Conservation (phyloP, 2,888 invertebrate species). For the Dugesia japonica region DNA sequence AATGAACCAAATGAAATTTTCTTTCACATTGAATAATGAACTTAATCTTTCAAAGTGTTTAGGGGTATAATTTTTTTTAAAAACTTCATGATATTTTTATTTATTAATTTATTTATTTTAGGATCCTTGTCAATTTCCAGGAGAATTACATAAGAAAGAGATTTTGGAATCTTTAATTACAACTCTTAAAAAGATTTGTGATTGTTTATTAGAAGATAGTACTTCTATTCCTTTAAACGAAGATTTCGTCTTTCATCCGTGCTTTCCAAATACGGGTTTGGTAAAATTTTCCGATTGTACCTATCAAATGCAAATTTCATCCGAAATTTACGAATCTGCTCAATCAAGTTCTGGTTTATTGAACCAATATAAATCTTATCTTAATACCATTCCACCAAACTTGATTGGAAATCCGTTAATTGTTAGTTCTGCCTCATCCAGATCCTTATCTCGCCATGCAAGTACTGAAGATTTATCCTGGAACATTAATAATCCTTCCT, state of each 20-base stretch:
- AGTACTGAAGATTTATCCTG: neutral
- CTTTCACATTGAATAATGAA: neutral
- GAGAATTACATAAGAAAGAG: neutral
- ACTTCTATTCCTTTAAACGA: slow-evolving; percentile 20
- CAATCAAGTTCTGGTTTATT: neutral
- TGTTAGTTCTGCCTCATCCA: neutral
- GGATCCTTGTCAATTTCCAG: neutral
- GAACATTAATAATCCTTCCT: neutral
- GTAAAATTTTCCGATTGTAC: neutral
- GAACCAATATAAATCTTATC: no score
- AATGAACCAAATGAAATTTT: neutral
- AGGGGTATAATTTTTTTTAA: neutral
- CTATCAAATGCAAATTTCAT: neutral
- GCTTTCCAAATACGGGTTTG: neutral
- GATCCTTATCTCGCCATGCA: neutral
- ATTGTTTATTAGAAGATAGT: slow-evolving; percentile 16
- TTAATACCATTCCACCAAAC: neutral
- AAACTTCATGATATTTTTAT: no score
- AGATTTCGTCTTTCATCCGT: slow-evolving; percentile 24
- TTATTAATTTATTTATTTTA: neutral
- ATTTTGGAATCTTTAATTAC: neutral
- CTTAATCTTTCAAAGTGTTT: neutral
- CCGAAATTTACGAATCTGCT: neutral
- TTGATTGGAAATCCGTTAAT: neutral
- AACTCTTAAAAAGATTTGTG: neutral